Base-by-base conservation (phyloP, 2,888 invertebrate species). In the Watsonalla binaria region DNA sequence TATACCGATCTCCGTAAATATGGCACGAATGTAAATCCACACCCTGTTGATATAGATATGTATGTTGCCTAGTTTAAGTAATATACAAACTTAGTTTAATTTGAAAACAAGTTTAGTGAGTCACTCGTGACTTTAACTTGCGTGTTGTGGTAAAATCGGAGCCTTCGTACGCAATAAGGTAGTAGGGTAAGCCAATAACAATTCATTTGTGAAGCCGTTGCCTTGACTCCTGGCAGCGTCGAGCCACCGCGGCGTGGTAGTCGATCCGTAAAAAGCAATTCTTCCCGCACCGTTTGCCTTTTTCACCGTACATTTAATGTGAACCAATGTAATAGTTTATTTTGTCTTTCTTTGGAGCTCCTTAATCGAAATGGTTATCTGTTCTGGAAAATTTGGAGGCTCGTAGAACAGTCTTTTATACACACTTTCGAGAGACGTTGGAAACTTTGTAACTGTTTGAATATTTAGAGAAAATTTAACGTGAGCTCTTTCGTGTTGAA, bases 201-300 rank as follows among this genome's bases (percentile, higher is more conserved):
- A 86, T 85, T 83, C 83, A 84, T 85, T 85, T 58, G 53, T 51
- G 51, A 54, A 37, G 46, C 56, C 54, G 8, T 7, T 46, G 56
- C 56, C 52, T 54, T 39, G 54, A 66, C 66, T 65, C 73, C 65
- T 73, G 70, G 72, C 51, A 58, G 63, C 70, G 70, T 65, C 64
- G 61, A 80, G 74, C 68, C 77, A 73, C 76, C 76, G 74, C 72
- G 84, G 80, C 78, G 82, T 81, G 85, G 70, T 82, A 84, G 81
- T 70, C 81, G 86, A 87, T 85, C 85, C 87, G 86, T 86, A 84
- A 88, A 87, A 86, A 84, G 84, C 85, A 84, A 87, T 88, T 86
- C 84, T 82, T 82, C 80, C 74, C 85, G 82, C 80, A 63, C 79
- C 82, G 84, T 87, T 87, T 82, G 79, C 79, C 80, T 82, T 82